A percentile compares a stretch with the other conserved stretches of the same genome.
Conservation (phyloP, 2,888 invertebrate species). For the Lithodes maja region DNA sequence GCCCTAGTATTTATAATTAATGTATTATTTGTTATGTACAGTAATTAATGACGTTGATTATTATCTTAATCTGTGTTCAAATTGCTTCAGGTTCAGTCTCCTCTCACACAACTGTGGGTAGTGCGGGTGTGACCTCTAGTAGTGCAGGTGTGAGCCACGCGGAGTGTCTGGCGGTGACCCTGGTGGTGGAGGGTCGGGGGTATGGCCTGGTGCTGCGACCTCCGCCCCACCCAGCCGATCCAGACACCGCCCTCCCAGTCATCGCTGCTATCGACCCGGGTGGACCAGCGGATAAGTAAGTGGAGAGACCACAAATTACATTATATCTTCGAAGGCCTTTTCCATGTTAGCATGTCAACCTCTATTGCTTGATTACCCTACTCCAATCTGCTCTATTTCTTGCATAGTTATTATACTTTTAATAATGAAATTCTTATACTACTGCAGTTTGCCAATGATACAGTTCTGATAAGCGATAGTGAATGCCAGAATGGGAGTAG, state of each 20-base stretch:
- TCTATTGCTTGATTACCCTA: background rate
- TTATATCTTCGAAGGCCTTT: too few species aligned
- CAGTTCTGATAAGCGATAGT: too few species aligned
- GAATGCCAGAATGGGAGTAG: too few species aligned
- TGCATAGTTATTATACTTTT: too few species aligned
- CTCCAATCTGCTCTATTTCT: background rate
- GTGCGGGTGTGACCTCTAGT: slow-evolving; percentile 7
- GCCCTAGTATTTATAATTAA: too few species aligned
- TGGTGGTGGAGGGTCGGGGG: slow-evolving; percentile 77
- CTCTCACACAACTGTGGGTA: slow-evolving; percentile 49
- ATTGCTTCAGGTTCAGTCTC: slow-evolving; percentile 46
- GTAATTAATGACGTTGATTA: too few species aligned
- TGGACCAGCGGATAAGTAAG: slow-evolving; percentile 79
- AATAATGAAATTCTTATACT: too few species aligned
- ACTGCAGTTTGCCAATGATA: too few species aligned
- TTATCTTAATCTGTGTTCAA: too few species aligned
- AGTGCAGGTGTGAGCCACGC: slow-evolving; percentile 76
- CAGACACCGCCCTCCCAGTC: slow-evolving; percentile 75
- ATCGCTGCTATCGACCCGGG: slow-evolving; percentile 78
- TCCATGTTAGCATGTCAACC: background rate
- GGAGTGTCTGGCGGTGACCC: slow-evolving; percentile 78
- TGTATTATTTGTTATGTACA: too few species aligned
- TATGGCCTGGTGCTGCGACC: slow-evolving; percentile 78
- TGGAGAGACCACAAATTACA: background rate
- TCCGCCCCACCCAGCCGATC: slow-evolving; percentile 73